These are phyloP conservation scores for Brachyptera risi DNA, from an alignment of 2,888 invertebrate genomes.

Conservation along the genomic window DNA sequence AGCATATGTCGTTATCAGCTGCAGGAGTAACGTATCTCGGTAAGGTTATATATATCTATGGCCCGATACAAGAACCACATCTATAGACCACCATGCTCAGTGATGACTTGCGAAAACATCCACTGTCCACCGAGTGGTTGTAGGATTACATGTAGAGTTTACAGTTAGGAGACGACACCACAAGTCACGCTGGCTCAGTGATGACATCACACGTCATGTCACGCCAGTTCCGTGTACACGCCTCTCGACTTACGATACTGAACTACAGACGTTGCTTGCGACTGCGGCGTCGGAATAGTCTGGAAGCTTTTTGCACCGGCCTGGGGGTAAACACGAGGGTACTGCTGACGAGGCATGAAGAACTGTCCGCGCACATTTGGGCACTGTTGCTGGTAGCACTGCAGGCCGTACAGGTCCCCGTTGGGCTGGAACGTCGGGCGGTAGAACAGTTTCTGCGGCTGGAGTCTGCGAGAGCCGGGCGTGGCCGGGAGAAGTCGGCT, in stretches of 20 bases:
- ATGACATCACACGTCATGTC: too few relatives aligned
- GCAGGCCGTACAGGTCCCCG: conserved; percentile 2
- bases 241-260: conserved; percentile 31
- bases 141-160: too few relatives aligned
- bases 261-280: conserved; percentile 25
- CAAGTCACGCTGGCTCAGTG: too few relatives aligned
- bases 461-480: conserved; percentile 1
- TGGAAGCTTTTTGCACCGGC: not conserved
- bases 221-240: conserved; percentile 32
- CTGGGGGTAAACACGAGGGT: conserved; percentile 10
- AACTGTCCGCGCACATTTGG: conserved; percentile 17
- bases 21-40: too few relatives aligned
- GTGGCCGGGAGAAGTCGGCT: conserved; percentile 11
- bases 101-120: too few relatives aligned
- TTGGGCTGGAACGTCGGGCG: conserved; percentile 2
- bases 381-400: conserved; percentile 12
- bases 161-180: too few relatives aligned
- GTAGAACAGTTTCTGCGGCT: not conserved
- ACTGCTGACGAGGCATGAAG: conserved; percentile 1
- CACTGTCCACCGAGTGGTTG: too few relatives aligned
- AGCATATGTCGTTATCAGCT: too few relatives aligned
- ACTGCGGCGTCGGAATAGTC: not conserved
- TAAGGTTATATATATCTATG: too few relatives aligned
- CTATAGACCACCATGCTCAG: too few relatives aligned
- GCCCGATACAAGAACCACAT: too few relatives aligned